Conservation (phyloP, 53 echinoderm and acorn worm genomes). For the Echinarachnius parma region DNA sequence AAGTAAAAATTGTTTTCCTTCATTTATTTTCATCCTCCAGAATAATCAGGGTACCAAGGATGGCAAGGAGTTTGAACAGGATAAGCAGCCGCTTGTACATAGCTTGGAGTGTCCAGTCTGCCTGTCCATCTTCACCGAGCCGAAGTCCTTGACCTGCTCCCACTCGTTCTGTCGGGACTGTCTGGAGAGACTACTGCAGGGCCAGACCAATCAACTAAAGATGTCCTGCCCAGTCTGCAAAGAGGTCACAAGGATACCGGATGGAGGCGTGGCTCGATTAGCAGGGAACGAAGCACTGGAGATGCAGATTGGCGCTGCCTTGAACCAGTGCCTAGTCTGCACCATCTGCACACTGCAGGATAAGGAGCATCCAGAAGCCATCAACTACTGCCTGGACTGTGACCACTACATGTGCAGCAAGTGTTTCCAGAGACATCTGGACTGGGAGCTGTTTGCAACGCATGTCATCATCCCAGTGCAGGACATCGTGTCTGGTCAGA, state of each 20-base stretch:
- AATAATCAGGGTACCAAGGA: too few species aligned
- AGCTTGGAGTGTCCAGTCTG: constrained; percentile 24
- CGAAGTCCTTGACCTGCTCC: constrained; percentile 11
- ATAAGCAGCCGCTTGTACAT: too few species aligned
- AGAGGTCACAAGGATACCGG: not conserved
- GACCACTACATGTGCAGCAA: constrained; percentile 1
- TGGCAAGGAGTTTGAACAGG: too few species aligned
- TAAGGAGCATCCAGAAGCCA: not conserved
- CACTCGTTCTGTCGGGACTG: constrained; percentile 15
- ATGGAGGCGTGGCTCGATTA: not conserved
- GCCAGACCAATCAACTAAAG: not conserved
- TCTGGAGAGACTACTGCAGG: not conserved
- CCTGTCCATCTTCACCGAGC: constrained; percentile 10
- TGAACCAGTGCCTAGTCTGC: not conserved
- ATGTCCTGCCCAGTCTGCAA: constrained; percentile 1
- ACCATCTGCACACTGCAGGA: too few species aligned
- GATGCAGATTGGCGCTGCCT: not conserved
- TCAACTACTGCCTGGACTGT: not conserved
- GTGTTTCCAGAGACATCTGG: not conserved
- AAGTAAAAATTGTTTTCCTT: too few species aligned
- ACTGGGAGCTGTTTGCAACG: not conserved
- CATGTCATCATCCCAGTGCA: not conserved
- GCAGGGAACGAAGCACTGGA: not conserved
- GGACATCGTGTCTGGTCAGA: not conserved
- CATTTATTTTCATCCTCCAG: too few species aligned